Evolutionary conservation across 2,113 vertebrate species (phyloP).

Genomic region (Alaudala cheleensis): DNA sequence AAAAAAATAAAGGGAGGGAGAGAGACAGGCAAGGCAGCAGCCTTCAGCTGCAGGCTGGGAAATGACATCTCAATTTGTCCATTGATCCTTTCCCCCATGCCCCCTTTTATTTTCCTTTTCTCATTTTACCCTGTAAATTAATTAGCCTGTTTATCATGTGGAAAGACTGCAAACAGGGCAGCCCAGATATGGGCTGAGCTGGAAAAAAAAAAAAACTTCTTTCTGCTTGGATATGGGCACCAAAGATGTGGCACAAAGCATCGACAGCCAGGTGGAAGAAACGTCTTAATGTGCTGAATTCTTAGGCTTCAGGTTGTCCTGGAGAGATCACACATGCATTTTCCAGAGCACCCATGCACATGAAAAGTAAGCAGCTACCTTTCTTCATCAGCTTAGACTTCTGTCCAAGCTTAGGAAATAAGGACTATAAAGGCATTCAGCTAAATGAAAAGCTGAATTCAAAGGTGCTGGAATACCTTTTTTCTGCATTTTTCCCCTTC

Average conservation of each 20-base stretch:
- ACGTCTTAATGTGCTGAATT: not conserved
- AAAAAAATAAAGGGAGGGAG: not conserved
- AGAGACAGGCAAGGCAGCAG: slow-evolving; percentile 26
- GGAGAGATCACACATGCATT: not conserved
- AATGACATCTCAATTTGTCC: slow-evolving; percentile 77
- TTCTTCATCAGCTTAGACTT: slow-evolving; percentile 12
- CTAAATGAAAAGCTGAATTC: slow-evolving; percentile 39
- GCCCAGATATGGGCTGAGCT: not conserved
- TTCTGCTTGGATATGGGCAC: not conserved
- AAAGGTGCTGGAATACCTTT: not conserved
- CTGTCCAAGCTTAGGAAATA: not conserved
- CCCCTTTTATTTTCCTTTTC: not conserved
- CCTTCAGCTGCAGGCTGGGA: slow-evolving; percentile 57
- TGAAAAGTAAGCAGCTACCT: not conserved
- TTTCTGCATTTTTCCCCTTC: not conserved
- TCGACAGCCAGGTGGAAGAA: not conserved
- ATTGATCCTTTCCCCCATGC: not conserved
- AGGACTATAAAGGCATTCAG: not conserved
- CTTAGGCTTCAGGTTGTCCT: not conserved
- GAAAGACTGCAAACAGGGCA: not conserved
- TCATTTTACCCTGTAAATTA: slow-evolving; percentile 60
- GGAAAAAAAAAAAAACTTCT: not conserved
- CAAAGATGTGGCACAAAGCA: not conserved
- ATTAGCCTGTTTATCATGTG: slow-evolving; percentile 67
- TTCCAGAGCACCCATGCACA: not conserved